Evolutionary conservation across 2,888 invertebrate species (phyloP).

Genomic region (Pseudococcus jackbeardsleyi): DNA sequence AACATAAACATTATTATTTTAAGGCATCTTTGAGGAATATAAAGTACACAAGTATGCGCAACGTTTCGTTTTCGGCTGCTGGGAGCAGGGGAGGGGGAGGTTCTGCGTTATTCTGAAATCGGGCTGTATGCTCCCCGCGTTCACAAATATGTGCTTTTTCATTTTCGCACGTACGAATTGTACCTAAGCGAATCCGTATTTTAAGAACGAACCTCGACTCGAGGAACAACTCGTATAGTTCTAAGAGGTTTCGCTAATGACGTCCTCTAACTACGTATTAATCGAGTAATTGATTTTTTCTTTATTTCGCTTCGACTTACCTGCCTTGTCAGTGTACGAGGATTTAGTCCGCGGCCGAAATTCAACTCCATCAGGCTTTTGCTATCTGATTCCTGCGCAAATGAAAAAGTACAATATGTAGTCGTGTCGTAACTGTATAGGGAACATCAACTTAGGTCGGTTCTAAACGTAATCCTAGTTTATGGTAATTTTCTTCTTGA

Average conservation of each 20-base stretch:
- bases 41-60: not conserved
- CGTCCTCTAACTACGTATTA: not conserved
- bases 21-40: constrained; percentile 38
- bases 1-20: constrained; percentile 60
- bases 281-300: not conserved
- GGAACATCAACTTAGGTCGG: not conserved
- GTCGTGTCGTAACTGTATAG: not conserved
- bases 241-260: constrained; percentile 14
- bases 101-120: too few relatives aligned
- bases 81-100: too few relatives aligned
- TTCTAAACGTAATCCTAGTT: not conserved
- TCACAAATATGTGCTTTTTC: constrained; percentile 22
- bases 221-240: not conserved
- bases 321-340: too few relatives aligned
- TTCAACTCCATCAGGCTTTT: not conserved
- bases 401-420: not conserved
- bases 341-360: too few relatives aligned
- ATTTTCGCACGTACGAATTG: not conserved
- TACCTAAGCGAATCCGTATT: not conserved
- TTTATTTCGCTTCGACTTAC: not conserved
- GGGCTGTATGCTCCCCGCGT: too few relatives aligned
- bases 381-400: not conserved
- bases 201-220: not conserved
- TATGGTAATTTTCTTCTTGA: constrained; percentile 3
- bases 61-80: not conserved